Evolutionary conservation across 2,888 invertebrate species (phyloP), one percentile per base, ranked within the genome.

Genomic region (Lottia scabra): DNA sequence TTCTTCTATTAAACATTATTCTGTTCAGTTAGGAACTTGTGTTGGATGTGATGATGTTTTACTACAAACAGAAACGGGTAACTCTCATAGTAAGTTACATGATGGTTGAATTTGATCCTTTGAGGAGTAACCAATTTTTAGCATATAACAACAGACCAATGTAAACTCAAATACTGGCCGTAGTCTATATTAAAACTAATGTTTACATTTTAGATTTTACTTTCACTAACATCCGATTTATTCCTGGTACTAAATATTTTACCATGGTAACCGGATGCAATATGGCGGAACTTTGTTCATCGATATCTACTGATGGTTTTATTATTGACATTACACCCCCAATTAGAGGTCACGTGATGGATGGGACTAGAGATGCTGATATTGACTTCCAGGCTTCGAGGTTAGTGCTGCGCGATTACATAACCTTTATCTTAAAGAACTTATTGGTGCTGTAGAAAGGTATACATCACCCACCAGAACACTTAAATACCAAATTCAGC

Each of bases 301-400:
- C 76, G n/a, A 76, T 71, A 12, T 77, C 78, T 0, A 80, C 82
- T 23, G 84, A 84, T 70, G 83, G 82, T 8, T 68, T 84, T 46
- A 44, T 82, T 30, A 72, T 83, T 56, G 84, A 84, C 64, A 73
- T 76, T 43, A 81, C 80, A 26, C 75, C 82, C 2, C 84, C 84
- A 6, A 67, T 74, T 12, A 64, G 68, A 4, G 84, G 84, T 3
- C 63, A 48, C 15, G 78, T 84, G 10, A 76, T 72, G 23, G 83
- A 83, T 70, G 84, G 84, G 3, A 74, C 74, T 6, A 69, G 65
- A 15, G 71, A 67, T 16, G 67, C 44, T 10, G 82, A 83, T 65
- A 77, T 79, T 27, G 73, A 80, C 19, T 82, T 78, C 65, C 83
- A 83, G 69, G 56, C 56, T 19, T 19, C 56, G 1, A 56, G 56